Evolutionary conservation across 2,113 vertebrate species (phyloP).

Genomic region (Vidua macroura): DNA sequence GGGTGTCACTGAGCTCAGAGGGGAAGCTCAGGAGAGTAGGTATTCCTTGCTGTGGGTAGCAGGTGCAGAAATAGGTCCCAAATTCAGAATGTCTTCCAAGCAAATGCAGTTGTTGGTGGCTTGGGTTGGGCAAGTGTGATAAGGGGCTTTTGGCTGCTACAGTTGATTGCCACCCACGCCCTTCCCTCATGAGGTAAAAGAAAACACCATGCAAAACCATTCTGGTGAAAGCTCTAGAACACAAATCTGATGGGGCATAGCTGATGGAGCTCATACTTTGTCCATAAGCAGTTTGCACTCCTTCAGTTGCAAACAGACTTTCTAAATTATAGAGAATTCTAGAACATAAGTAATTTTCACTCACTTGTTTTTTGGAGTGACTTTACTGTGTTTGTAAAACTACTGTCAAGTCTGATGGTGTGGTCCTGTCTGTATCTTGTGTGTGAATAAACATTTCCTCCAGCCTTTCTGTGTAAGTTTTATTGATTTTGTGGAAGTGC

Average conservation of each 20-base stretch:
- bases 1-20: not conserved
- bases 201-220: not conserved
- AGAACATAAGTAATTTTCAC: not conserved
- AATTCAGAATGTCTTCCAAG: not conserved
- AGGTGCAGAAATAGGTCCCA: not conserved
- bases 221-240: not conserved
- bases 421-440: not conserved
- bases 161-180: not conserved
- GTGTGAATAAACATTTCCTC: not conserved
- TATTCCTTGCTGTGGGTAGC: not conserved
- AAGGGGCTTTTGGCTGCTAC: not conserved
- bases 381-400: not conserved
- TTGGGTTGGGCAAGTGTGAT: not conserved
- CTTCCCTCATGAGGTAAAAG: not conserved
- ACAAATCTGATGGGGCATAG: not conserved
- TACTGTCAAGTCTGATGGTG: not conserved
- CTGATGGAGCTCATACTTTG: not conserved
- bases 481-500: not conserved
- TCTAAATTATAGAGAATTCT: not conserved
- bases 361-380: not conserved
- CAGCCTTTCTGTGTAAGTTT: not conserved
- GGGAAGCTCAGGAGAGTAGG: fast-evolving
- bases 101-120: not conserved
- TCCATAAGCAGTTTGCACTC: not conserved
- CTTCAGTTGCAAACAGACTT: not conserved